Percentiles rank a stretch among this genome's conserved stretches.
Conservation (phyloP, 2,797 vertebrate species). For the Centroberyx gerrardi region DNA sequence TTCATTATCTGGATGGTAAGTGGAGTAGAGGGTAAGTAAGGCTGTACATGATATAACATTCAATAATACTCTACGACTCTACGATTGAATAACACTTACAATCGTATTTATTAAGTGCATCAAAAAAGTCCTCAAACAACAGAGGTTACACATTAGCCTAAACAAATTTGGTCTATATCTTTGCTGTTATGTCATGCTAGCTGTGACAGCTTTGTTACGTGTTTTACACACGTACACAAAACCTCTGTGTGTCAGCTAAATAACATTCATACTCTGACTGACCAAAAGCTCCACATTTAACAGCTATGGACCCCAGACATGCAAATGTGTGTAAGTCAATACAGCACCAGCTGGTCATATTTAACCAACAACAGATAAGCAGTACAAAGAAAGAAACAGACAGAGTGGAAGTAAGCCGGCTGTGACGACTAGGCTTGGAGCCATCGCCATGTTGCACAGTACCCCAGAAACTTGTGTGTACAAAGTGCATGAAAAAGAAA, state of each 20-base stretch:
- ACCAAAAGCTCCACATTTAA: background rate
- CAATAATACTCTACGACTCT: no score
- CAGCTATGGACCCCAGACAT: background rate
- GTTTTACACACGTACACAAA: slow-evolving; percentile 25
- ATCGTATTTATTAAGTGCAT: no score
- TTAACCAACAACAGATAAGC: background rate
- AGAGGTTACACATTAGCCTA: slow-evolving; percentile 23
- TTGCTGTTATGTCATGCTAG: slow-evolving; percentile 29
- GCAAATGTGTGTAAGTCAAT: background rate
- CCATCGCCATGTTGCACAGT: no score
- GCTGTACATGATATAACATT: background rate
- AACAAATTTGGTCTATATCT: slow-evolving; percentile 23
- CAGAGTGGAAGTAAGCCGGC: background rate
- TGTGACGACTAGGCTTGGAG: no score
- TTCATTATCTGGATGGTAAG: slow-evolving; percentile 83
- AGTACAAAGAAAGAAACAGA: background rate
- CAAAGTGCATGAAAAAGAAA: background rate
- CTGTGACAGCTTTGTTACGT: slow-evolving; percentile 20
- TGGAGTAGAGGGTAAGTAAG: background rate
- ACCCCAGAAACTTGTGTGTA: no score
- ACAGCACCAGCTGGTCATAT: background rate
- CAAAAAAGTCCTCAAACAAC: background rate
- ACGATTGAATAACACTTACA: no score
- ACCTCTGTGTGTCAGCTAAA: background rate
- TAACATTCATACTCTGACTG: background rate